Base-by-base conservation (phyloP, 2,888 invertebrate species). In the Volucella zonaria region DNA sequence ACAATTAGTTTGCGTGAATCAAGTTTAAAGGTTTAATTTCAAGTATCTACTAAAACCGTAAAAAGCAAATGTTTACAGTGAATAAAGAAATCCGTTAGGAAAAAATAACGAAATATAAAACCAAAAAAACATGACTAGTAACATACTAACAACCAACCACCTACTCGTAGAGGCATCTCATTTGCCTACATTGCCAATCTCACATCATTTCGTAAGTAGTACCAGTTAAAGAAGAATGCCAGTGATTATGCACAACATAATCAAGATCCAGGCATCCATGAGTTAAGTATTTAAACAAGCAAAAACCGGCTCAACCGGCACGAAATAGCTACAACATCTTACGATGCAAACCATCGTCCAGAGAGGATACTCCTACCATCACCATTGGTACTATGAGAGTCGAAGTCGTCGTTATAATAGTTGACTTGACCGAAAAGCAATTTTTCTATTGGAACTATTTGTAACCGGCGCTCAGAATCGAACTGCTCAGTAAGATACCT, bases 391-490 rank as follows among this genome's bases (percentile, higher is more conserved):
- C 38, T 64, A 14, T 40, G 6, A 14, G 47, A 11, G 6, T 31
- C 6, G 31, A 31, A 6, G 14, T 23, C 23, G 43, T 18, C 18
- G 18, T 47, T 70, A 70, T 31, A 31, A 31, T 31, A 38, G 14
- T 31, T 23, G 47, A 10, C 38, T 75, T 64, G 70, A 49, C 74
- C 89, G 89, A 18, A 51, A 74, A 62, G 58, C 45, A 79, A 89
- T 91, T 90, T 91, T 90, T 88, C 91, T 91, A 91, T 91, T 90
- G 89, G 89, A 90, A 90, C 91, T 91, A 91, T 90, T 91, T 88
- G 87, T 86, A 91, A 88, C 90, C 89, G 91, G 91, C 89, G 89
- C 88, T 87, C 91, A 91, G 91, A 88, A 90, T n/a, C 52, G 40
- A 66, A 15, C 67, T 67, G 74, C 67, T 52, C 61, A 56, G 66